Evolutionary conservation across 2,888 invertebrate species (phyloP).

Genomic region (Sminthurinus aureus): DNA sequence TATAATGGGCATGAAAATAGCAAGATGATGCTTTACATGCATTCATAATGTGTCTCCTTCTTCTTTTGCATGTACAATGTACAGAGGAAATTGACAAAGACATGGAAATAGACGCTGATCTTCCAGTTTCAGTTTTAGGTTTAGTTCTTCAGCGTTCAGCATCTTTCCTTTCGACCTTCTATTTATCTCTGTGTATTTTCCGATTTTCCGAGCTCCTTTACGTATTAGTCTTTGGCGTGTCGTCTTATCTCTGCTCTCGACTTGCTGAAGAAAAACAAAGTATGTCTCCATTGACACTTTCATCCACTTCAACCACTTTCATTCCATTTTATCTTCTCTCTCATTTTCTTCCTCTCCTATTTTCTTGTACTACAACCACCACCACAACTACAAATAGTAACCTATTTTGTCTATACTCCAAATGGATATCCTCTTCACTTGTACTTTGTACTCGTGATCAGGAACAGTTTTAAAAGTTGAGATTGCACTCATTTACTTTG

Average conservation of each 20-base stretch:
- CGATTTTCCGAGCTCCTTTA: neutral
- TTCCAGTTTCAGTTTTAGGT: neutral
- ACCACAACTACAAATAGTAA: conserved; percentile 17
- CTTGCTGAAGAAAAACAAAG: conserved; percentile 11
- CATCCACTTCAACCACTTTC: conserved; percentile 40
- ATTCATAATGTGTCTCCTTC: conserved; percentile 26
- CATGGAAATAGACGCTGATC: no score
- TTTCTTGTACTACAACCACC: neutral
- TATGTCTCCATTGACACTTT: conserved; percentile 42
- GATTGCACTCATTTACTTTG: no score
- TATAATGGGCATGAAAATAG: conserved; percentile 5
- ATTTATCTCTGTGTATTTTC: neutral
- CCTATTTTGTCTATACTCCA: neutral
- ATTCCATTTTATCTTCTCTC: neutral
- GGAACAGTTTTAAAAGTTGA: no score
- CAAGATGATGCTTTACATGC: neutral
- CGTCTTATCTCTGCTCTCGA: conserved; percentile 28
- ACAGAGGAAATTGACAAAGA: no score
- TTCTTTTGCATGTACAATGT: neutral
- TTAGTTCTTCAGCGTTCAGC: conserved; percentile 3
- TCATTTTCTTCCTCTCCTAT: conserved; percentile 3
- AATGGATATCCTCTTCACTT: no score
- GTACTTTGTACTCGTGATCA: no score
- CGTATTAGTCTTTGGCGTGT: conserved; percentile 2
- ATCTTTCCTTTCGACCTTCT: neutral